These are phyloP conservation scores for Actenoides hombroni DNA, from an alignment of 2,113 vertebrate genomes.

Conservation along the genomic window DNA sequence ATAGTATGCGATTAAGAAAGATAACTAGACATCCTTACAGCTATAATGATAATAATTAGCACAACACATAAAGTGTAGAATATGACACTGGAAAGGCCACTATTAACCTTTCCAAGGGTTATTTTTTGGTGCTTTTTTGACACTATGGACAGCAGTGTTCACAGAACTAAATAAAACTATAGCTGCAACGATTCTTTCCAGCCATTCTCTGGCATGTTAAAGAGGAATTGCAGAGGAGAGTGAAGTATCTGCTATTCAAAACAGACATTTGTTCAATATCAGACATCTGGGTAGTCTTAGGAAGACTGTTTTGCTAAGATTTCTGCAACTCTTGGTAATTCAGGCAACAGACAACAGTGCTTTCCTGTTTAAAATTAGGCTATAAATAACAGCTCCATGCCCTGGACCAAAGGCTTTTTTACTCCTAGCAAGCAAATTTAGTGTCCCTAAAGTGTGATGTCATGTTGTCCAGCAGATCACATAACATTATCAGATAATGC, in stretches of 20 bases:
- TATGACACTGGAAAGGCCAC: constrained; percentile 94
- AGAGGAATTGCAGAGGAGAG: constrained; percentile 3
- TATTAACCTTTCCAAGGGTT: constrained; percentile 91
- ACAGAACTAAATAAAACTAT: constrained; percentile 73
- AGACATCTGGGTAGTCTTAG: constrained; percentile 74
- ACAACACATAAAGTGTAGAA: constrained; percentile 84
- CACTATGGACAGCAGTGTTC: constrained; percentile 76
- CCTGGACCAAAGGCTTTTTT: not conserved
- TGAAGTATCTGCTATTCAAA: constrained; percentile 69
- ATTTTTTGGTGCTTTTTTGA: constrained; percentile 80
- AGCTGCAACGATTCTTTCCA: constrained; percentile 49
- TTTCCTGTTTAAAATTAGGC: constrained; percentile 66
- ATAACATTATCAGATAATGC: not conserved
- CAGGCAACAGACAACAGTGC: constrained; percentile 64
- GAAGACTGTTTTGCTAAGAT: constrained; percentile 71
- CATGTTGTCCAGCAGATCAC: constrained; percentile 41
- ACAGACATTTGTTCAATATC: constrained; percentile 78
- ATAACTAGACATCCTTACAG: constrained; percentile 94
- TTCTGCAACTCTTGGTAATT: constrained; percentile 73
- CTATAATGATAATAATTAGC: constrained; percentile 99
- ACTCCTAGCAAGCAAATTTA: constrained; percentile 56
- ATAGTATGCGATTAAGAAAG: constrained; percentile 92
- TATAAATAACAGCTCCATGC: constrained; percentile 64
- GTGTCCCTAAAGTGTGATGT: constrained; percentile 43
- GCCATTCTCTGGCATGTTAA: constrained; percentile 23